Conservation (phyloP, 1,140 invertebrate species). For the Brachionus calyciflorus region DNA sequence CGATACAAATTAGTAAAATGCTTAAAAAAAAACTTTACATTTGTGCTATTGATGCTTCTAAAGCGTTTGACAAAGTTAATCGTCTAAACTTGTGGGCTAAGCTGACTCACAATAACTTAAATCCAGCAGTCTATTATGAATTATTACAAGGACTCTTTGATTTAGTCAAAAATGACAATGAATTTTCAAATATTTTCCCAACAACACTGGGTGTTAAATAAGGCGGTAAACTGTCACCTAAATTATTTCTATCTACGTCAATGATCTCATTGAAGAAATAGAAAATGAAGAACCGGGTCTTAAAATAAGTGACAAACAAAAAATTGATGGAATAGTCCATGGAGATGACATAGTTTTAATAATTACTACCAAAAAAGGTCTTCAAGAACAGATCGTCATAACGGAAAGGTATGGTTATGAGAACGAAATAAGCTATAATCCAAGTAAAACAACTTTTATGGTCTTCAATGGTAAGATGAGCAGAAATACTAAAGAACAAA, state of each 20-base stretch:
- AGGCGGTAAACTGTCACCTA: not conserved
- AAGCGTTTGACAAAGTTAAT: too few species aligned
- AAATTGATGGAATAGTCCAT: not conserved
- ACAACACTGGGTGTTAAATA: not conserved
- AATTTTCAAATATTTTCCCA: not conserved
- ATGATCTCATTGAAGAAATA: not conserved
- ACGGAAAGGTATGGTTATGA: not conserved
- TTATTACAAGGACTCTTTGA: not conserved
- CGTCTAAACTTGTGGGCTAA: not conserved
- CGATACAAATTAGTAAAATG: not conserved
- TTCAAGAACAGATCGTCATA: not conserved
- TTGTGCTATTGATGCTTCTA: too few species aligned
- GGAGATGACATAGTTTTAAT: conserved; percentile 3
- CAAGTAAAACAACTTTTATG: not conserved
- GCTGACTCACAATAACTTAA: not conserved
- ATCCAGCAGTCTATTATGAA: not conserved
- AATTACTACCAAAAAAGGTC: not conserved
- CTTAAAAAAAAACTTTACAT: too few species aligned
- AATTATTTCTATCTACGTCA: not conserved
- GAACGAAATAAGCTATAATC: conserved; percentile 10
- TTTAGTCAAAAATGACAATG: not conserved
- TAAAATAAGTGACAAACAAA: not conserved
- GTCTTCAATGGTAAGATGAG: not conserved
- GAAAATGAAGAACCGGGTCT: not conserved
- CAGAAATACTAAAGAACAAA: not conserved